Evolutionary conservation across 2,888 invertebrate genomes (phyloP), one percentile per base, ranked within the genome.

Genomic region (Lochmaea crataegi): DNA sequence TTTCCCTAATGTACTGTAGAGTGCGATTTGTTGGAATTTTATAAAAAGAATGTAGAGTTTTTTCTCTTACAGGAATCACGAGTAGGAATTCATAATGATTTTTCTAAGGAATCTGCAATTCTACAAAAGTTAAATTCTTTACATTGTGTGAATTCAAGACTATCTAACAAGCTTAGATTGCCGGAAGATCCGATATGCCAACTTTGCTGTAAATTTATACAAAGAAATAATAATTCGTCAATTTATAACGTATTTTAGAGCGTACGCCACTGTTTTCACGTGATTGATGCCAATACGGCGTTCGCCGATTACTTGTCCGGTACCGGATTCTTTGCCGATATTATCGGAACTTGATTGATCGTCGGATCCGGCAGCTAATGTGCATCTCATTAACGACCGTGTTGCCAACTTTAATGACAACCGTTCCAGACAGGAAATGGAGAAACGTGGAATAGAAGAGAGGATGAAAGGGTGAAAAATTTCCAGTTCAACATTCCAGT

Each of bases 331-430:
- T 82, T 84, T 84, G 61, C 18, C 84, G 86, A 88, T 87, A 87
- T 86, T 89, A 89, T 88, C 89, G 87, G 86, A 86, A 86, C 87
- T 87, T 88, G 87, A 87, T 87, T 86, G 87, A 88, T 84, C 81
- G 83, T 83, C 81, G 81, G 81, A 80, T 80, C 77, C 76, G 79
- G 79, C 83, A 78, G 79, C 83, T 83, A 84, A 83, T 83, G 83
- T 81, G 81, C 82, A 82, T 82, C 82, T 83, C 83, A 81, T 82
- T 83, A 83, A 83, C 80, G 81, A 78, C 58, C 68, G 64, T 38
- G 65, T 45, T 67, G 66, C 70, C 58, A 71, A 74, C 57, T 76
- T 73, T 66, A 68, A 71, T 66, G 74, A 75, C 65, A 72, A 61
- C 65, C 67, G 68, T 73, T 75, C 65, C 42, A 38, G 16, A 45